Evolutionary conservation across 2,797 vertebrate genomes (phyloP), one percentile per base, ranked within the genome.

Genomic region (Acanthurus lineatus): DNA sequence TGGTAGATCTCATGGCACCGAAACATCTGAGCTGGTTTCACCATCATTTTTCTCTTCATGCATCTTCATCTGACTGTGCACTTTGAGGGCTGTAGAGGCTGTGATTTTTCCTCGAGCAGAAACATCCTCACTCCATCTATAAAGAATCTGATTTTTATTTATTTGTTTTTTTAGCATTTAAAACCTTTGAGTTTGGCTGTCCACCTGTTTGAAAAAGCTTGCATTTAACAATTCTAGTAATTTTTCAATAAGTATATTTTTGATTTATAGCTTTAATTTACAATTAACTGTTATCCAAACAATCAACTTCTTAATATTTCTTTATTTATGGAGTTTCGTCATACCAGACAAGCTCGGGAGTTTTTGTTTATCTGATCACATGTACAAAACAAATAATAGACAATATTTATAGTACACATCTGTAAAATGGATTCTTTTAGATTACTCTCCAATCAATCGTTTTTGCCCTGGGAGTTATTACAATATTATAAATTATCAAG

Each of bases 1-100:
- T 1, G 28, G 40, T 58, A 59, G 54, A 19, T 59, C 54, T 9
- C 59, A 69, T 40, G 66, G 25, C 54, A 69, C 16, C 12, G 14
- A 10, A 42, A 71, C 74, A 66, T 58, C 56, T 32, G 9, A 63
- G 22, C 59, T 51, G 22, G 35, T 44, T 59, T 6, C 48, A 57
- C 25, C 20, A 9, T 40, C 9, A 15, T 19, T 52, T 58, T 56
- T 20, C 5, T 58, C 53, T 73, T 16, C 3, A 45, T 25, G 66
- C 5, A 56, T 68, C 45, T 64, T 28, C 51, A 14, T 32, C 15
- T 58, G 28, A 40, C n/a, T 9, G 28, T 71, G 56, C 45, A 11
- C 6, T 70, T 68, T 64, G 63, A 53, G 15, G 1, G 2, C 32
- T 14, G 17, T 56, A 38, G 28, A 6, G 25, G 8, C 54, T 53